Percentiles rank a stretch among this genome's conserved stretches.
Evolutionary conservation across 1,140 invertebrate genomes (phyloP).

Genomic region (Drosophila nikananu): DNA sequence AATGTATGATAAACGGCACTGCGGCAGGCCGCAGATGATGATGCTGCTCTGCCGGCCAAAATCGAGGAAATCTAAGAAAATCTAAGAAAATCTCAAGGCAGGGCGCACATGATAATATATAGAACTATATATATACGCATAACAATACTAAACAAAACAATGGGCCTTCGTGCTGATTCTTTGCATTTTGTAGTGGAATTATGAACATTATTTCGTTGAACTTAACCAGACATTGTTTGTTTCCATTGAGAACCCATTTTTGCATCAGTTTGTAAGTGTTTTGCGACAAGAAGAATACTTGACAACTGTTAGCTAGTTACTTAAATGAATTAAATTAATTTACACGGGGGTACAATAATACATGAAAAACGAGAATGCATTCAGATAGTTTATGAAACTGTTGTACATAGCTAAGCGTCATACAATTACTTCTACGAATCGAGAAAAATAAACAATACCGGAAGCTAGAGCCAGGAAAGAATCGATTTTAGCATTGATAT

Average conservation of each 20-base stretch:
- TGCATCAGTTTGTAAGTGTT: slow-evolving; percentile 72
- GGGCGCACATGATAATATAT: slow-evolving; percentile 30
- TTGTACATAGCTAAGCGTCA: slow-evolving; percentile 77
- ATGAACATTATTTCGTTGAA: slow-evolving; percentile 67
- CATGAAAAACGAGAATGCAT: slow-evolving; percentile 39
- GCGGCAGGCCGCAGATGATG: slow-evolving; percentile 67
- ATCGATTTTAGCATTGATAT: neutral
- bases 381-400: slow-evolving; percentile 79
- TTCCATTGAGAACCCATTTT: slow-evolving; percentile 53
- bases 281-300: slow-evolving; percentile 49
- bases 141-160: slow-evolving; percentile 21
- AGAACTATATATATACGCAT: slow-evolving; percentile 20
- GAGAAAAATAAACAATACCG: slow-evolving; percentile 39
- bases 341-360: slow-evolving; percentile 47
- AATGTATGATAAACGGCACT: slow-evolving; percentile 59
- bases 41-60: slow-evolving; percentile 43
- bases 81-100: slow-evolving; percentile 25
- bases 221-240: slow-evolving; percentile 59
- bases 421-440: slow-evolving; percentile 49
- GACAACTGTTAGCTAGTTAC: slow-evolving; percentile 81
- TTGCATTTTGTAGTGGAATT: slow-evolving; percentile 66
- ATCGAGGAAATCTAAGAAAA: slow-evolving; percentile 8
- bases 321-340: slow-evolving; percentile 75
- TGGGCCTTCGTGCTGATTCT: slow-evolving; percentile 38
- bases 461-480: neutral